A percentile compares a stretch with the other conserved stretches of the same genome.
These are phyloP conservation scores for Chunga burmeisteri DNA, from an alignment of 2,113 vertebrate species.

Conservation along the genomic window DNA sequence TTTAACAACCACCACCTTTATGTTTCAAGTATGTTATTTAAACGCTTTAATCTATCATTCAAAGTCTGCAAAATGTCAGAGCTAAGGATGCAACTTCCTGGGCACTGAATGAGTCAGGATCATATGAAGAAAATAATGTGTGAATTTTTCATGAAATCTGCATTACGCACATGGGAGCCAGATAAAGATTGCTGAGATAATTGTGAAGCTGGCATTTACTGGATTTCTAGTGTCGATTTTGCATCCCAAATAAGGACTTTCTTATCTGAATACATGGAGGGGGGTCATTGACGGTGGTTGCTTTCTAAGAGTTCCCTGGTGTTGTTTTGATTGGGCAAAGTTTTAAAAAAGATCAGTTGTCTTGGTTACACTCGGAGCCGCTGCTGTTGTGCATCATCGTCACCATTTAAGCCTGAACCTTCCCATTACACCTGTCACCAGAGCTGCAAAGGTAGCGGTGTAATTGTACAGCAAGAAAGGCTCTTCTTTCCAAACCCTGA, in stretches of 20 bases:
- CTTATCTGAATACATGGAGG: neutral
- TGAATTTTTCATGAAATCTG: neutral
- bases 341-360: neutral
- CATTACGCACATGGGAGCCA: neutral
- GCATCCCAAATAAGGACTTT: neutral
- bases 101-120: neutral
- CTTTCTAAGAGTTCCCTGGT: neutral
- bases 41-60: neutral
- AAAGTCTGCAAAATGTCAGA: conserved; percentile 26
- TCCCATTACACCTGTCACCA: neutral
- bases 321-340: neutral
- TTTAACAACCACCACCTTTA: neutral
- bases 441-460: neutral
- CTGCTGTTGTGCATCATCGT: neutral
- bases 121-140: neutral
- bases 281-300: neutral
- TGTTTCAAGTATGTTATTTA: neutral
- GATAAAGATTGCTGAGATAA: neutral
- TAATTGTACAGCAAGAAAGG: neutral
- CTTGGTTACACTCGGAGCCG: neutral
- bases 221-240: neutral
- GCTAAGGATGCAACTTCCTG: neutral
- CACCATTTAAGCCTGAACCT: neutral
- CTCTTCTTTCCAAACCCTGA: neutral
- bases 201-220: neutral